Conservation (phyloP, 2,888 invertebrate species). For the Micoletzkya japonica region DNA sequence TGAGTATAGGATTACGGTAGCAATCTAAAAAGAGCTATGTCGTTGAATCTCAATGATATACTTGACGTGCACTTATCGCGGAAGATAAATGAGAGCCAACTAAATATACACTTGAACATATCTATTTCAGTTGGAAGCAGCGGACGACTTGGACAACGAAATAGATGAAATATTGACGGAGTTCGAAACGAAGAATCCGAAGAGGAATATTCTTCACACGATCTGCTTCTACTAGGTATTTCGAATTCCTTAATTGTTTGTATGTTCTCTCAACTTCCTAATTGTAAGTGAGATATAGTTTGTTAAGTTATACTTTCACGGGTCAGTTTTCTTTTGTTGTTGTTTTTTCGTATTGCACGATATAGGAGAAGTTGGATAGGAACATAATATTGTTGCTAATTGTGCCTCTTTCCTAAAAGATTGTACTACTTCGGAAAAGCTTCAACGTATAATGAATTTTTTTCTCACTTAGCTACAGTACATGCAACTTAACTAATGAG, state of each 20-base stretch:
- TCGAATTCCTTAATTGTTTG: neutral
- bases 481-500: neutral
- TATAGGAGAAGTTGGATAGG: neutral
- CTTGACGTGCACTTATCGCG: neutral
- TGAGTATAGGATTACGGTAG: neutral
- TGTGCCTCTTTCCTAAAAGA: too few species aligned
- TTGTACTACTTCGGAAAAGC: too few species aligned
- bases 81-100: too few species aligned
- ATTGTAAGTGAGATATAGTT: too few species aligned
- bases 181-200: slow-evolving; percentile 79
- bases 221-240: slow-evolving; percentile 81
- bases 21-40: neutral
- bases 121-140: slow-evolving; percentile 81
- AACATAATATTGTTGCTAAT: too few species aligned
- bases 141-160: slow-evolving; percentile 92
- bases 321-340: too few species aligned
- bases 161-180: slow-evolving; percentile 93
- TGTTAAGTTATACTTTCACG: too few species aligned
- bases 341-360: neutral
- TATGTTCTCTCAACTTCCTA: neutral
- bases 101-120: too few species aligned
- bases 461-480: neutral
- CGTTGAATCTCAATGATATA: neutral
- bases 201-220: slow-evolving; percentile 84
- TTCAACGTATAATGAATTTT: neutral